These are phyloP conservation scores for Cebidichthys violaceus DNA, from an alignment of 2,113 vertebrate genomes.

Conservation along the genomic window DNA sequence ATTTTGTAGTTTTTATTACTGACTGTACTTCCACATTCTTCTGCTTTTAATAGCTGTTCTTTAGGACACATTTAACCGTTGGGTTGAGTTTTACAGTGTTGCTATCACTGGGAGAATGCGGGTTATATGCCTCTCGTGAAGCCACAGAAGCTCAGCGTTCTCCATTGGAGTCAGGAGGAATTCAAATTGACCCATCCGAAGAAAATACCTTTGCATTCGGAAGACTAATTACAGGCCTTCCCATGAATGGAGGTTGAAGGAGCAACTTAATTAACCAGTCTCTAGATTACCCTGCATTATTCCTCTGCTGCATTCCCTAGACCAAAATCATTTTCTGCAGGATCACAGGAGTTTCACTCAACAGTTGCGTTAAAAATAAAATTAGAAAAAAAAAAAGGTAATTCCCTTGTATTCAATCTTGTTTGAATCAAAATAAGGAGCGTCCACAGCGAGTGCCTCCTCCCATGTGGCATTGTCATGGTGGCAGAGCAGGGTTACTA, in stretches of 20 bases:
- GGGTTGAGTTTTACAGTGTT: slow-evolving; percentile 69
- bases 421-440: slow-evolving; percentile 70
- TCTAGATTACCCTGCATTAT: slow-evolving; percentile 65
- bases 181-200: slow-evolving; percentile 65
- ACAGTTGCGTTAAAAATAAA: slow-evolving; percentile 50
- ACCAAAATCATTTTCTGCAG: slow-evolving; percentile 61
- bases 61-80: slow-evolving; percentile 64
- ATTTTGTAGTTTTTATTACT: slow-evolving; percentile 60
- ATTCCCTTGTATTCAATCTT: slow-evolving; percentile 66
- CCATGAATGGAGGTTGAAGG: slow-evolving; percentile 67
- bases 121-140: slow-evolving; percentile 63
- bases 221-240: slow-evolving; percentile 76
- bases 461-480: slow-evolving; percentile 67
- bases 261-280: slow-evolving; percentile 78
- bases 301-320: slow-evolving; percentile 40
- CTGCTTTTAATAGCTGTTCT: slow-evolving; percentile 66
- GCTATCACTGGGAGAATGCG: slow-evolving; percentile 67
- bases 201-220: slow-evolving; percentile 75
- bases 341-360: slow-evolving; percentile 46
- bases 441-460: slow-evolving; percentile 54
- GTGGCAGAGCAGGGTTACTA: slow-evolving; percentile 67
- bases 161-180: slow-evolving; percentile 64
- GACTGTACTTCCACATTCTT: slow-evolving; percentile 70
- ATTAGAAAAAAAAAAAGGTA: slow-evolving; percentile 20
- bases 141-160: slow-evolving; percentile 56